A percentile compares a stretch with the other conserved stretches of the same genome.
These are phyloP conservation scores for Thunnus maccoyii DNA, from an alignment of 2,113 vertebrate genomes.

Conservation along the genomic window DNA sequence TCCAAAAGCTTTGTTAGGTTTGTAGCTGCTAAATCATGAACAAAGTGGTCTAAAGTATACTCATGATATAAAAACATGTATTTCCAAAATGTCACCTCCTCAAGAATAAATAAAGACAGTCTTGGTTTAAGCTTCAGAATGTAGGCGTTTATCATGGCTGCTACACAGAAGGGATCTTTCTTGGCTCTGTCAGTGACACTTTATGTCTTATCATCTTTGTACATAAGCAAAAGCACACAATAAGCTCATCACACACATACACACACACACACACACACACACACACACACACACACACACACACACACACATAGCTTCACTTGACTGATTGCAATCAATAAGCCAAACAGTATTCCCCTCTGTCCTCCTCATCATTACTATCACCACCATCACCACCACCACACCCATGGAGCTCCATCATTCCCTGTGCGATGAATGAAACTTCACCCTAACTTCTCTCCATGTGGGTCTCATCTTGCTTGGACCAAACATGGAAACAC, in stretches of 20 bases:
- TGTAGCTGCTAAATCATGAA: too few relatives aligned
- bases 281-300: background rate
- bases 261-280: background rate
- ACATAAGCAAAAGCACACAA: constrained; percentile 11
- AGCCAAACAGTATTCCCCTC: constrained; percentile 17
- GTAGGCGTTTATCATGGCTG: background rate
- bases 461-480: constrained; percentile 16
- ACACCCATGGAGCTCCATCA: constrained; percentile 64
- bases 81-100: background rate
- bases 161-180: background rate
- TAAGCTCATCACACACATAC: constrained; percentile 7
- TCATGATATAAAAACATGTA: background rate
- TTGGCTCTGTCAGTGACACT: background rate
- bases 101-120: background rate
- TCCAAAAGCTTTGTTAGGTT: too few relatives aligned
- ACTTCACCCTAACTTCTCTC: constrained; percentile 70
- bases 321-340: constrained; percentile 42
- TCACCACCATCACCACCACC: constrained; percentile 43
- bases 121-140: background rate
- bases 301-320: constrained; percentile 13
- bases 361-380: constrained; percentile 13
- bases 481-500: background rate
- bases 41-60: background rate
- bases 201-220: background rate
- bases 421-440: constrained; percentile 34